phyloP scores from a whole-genome alignment of 2,797 vertebrate genomes.

The Adrianichthys oophorus region DNA sequence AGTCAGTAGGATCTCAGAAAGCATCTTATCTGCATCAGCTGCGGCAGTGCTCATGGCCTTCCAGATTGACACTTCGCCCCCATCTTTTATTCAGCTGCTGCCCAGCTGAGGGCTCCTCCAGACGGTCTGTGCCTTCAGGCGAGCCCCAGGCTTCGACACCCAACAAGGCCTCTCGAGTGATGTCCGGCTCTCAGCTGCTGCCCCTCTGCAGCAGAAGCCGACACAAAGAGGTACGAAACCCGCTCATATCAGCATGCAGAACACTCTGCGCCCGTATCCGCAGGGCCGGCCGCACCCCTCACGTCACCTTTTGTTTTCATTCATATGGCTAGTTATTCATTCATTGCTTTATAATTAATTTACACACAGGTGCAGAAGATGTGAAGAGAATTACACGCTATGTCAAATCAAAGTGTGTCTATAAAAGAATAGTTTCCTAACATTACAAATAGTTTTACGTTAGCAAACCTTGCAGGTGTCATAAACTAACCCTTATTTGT shows the following conservation, averaged over 20 bases:
- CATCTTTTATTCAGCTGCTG: conserved; percentile 72
- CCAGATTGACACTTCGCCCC: conserved; percentile 59
- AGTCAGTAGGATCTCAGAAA: conserved; percentile 19
- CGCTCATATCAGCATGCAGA: conserved; percentile 23
- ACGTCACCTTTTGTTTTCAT: conserved; percentile 60
- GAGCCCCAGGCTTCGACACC: conserved; percentile 61
- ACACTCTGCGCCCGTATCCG: conserved; percentile 18
- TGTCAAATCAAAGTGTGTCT: not conserved
- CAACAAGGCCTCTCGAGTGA: conserved; percentile 65
- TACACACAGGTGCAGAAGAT: conserved; percentile 16
- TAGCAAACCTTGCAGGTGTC: no score
- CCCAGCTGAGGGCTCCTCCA: conserved; percentile 68
- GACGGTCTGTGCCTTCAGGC: conserved; percentile 72
- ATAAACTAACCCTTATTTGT: no score
- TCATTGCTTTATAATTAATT: conserved; percentile 62
- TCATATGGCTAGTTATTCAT: conserved; percentile 63
- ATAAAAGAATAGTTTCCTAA: no score
- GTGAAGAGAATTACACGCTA: conserved; percentile 12
- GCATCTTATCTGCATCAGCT: conserved; percentile 44
- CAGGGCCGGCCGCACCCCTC: conserved; percentile 34
- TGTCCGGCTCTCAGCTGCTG: conserved; percentile 43
- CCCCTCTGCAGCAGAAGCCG: conserved; percentile 11
- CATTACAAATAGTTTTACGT: no score
- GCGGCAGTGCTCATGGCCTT: conserved; percentile 50
- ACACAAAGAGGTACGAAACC: conserved; percentile 1